Evolutionary conservation across 2,113 vertebrate species (phyloP).

Genomic region (Neolamprologus tretocephalus): DNA sequence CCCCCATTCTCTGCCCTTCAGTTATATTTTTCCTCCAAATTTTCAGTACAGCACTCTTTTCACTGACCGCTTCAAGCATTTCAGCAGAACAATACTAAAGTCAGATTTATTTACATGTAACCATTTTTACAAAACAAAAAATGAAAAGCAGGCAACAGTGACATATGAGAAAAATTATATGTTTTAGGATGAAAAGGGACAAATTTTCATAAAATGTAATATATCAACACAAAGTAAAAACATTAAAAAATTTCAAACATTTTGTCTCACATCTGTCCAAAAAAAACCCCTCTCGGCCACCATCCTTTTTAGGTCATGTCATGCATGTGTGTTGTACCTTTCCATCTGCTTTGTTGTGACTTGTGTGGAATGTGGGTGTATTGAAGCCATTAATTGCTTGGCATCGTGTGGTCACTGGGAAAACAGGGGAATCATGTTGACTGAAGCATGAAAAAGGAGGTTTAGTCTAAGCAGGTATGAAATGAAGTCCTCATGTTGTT

Average conservation of each 20-base stretch:
- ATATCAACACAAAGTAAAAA: neutral
- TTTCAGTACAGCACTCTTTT: neutral
- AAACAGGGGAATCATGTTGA: constrained; percentile 18
- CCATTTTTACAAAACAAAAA: neutral
- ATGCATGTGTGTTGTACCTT: constrained; percentile 5
- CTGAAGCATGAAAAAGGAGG: constrained; percentile 25
- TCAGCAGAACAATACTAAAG: neutral
- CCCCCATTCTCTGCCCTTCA: neutral
- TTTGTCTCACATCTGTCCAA: neutral
- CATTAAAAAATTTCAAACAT: neutral
- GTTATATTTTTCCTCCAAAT: neutral
- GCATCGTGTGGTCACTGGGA: neutral
- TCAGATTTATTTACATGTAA: neutral
- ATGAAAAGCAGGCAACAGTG: neutral
- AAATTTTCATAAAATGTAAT: neutral
- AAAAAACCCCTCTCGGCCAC: rapidly evolving
- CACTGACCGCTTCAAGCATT: neutral
- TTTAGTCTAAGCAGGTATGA: neutral
- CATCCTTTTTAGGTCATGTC: neutral
- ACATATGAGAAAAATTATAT: neutral
- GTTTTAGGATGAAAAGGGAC: neutral
- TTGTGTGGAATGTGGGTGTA: constrained; percentile 11
- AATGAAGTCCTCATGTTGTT: neutral
- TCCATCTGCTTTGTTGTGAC: neutral
- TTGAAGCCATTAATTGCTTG: constrained; percentile 5